phyloP scores from a whole-genome alignment of 2,113 vertebrate species.

The Aegypius monachus region DNA sequence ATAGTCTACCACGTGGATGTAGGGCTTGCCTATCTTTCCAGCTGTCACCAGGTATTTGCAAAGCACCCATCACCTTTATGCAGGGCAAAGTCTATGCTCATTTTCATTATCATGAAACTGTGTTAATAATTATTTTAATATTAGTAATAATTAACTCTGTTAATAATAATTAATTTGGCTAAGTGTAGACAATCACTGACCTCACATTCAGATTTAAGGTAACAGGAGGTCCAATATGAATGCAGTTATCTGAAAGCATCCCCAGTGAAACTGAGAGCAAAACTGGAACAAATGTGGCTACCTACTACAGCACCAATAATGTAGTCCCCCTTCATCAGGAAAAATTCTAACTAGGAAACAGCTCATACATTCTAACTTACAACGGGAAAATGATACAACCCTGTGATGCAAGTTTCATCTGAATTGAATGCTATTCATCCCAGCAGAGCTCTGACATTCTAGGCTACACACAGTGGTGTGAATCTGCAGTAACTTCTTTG shows the following conservation, averaged over 20 bases:
- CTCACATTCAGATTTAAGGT: background rate
- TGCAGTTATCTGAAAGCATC: background rate
- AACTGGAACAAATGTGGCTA: background rate
- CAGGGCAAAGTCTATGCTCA: background rate
- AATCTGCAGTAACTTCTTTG: background rate
- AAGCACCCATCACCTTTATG: background rate
- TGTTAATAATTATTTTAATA: background rate
- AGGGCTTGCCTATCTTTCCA: background rate
- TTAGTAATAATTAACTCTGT: background rate
- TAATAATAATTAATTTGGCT: background rate
- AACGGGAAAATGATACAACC: background rate
- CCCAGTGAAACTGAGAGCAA: background rate
- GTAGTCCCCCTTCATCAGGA: accelerated
- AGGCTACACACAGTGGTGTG: background rate
- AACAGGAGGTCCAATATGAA: background rate
- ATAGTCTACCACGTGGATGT: background rate
- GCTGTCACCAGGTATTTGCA: background rate
- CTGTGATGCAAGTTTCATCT: background rate
- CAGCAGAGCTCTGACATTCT: background rate
- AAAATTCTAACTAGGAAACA: background rate
- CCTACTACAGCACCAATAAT: background rate
- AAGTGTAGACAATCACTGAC: background rate
- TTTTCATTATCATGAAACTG: background rate
- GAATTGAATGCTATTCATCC: background rate
- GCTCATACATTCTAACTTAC: background rate